Conservation (phyloP, 2,797 vertebrate genomes). For the Falco novaeseelandiae region DNA sequence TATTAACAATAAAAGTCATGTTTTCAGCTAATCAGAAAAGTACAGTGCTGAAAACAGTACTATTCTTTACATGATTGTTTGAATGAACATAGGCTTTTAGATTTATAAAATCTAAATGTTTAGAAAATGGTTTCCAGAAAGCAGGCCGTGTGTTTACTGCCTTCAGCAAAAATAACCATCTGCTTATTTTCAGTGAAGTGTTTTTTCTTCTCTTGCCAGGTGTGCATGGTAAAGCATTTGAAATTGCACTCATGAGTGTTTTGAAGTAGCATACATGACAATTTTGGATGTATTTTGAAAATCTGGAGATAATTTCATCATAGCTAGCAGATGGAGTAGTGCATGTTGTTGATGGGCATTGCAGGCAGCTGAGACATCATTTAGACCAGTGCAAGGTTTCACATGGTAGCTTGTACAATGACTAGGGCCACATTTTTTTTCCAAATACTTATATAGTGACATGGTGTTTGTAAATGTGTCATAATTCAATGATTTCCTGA, state of each 20-base stretch:
- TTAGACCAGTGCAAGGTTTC: background rate
- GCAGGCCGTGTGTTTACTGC: background rate
- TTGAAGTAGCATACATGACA: background rate
- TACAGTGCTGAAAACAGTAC: background rate
- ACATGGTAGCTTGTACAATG: background rate
- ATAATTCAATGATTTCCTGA: background rate
- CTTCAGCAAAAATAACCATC: background rate
- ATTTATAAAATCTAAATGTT: background rate
- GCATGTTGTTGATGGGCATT: background rate
- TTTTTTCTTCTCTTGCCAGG: background rate
- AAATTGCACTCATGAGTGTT: background rate
- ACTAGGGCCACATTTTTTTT: too few relatives aligned
- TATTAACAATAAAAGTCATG: background rate
- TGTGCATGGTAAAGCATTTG: background rate
- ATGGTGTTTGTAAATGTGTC: background rate
- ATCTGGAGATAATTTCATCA: background rate
- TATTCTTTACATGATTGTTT: background rate
- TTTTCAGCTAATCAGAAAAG: slow-evolving; percentile 17
- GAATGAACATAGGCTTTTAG: background rate
- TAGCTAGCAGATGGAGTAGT: background rate
- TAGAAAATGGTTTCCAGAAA: slow-evolving; percentile 43
- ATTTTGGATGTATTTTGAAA: background rate
- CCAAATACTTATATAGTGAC: background rate
- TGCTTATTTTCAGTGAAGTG: background rate
- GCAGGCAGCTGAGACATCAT: background rate